phyloP scores from a whole-genome alignment of 2,888 invertebrate species.

The Noctua janthe region DNA sequence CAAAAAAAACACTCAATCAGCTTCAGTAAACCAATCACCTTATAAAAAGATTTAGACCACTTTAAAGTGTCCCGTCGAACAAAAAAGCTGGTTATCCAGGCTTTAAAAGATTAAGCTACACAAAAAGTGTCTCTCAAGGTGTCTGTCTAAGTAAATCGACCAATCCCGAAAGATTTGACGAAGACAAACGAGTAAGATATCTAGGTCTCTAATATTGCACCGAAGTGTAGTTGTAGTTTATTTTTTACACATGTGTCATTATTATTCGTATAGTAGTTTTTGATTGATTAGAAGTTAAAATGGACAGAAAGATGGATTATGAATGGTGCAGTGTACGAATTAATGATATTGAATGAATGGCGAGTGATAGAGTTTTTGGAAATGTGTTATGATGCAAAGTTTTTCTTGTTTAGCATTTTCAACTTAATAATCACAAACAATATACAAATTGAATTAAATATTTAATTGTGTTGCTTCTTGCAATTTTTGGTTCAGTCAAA shows the following conservation, averaged over 20 bases:
- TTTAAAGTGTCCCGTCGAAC: constrained; percentile 29
- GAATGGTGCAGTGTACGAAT: constrained; percentile 1
- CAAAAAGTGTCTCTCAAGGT: constrained; percentile 62
- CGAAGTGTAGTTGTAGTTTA: constrained; percentile 60
- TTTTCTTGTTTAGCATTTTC: too few species aligned
- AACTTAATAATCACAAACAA: too few species aligned
- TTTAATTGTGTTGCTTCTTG: too few species aligned
- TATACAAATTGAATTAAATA: too few species aligned
- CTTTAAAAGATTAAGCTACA: constrained; percentile 57
- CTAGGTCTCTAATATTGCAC: constrained; percentile 61
- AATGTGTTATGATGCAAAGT: too few species aligned
- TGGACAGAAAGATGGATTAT: background rate
- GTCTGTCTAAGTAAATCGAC: constrained; percentile 50
- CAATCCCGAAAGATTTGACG: constrained; percentile 69
- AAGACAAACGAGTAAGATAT: constrained; percentile 72
- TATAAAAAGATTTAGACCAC: constrained; percentile 21
- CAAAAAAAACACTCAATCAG: background rate
- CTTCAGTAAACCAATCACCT: constrained; percentile 32
- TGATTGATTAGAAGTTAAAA: constrained; percentile 2
- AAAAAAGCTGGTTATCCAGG: constrained; percentile 51
- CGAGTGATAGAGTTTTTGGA: background rate
- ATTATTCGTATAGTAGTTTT: background rate
- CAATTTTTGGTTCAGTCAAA: too few species aligned
- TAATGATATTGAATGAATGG: background rate
- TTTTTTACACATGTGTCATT: constrained; percentile 42